Percentiles rank a stretch among this genome's conserved stretches.
Evolutionary conservation across 2,113 vertebrate genomes (phyloP).

Genomic region (Pachypanchax playfairii): DNA sequence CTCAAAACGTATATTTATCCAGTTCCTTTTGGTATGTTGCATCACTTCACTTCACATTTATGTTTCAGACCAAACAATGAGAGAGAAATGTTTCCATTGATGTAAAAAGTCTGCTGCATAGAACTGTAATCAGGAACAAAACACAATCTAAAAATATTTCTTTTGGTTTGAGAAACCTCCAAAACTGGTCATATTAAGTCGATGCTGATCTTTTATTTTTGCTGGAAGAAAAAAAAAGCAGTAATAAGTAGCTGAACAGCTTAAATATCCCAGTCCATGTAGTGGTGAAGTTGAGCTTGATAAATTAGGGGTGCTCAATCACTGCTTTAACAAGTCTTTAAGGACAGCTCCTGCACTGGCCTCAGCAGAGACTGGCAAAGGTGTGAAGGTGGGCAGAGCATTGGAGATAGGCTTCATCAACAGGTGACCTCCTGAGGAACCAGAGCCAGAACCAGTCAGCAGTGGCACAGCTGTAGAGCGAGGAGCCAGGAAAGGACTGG

Average conservation of each 20-base stretch:
- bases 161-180: background rate
- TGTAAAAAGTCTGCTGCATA: conserved; percentile 61
- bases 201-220: conserved; percentile 12
- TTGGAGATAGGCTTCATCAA: conserved; percentile 96
- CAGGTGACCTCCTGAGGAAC: conserved; percentile 82
- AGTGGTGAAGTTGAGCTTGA: conserved; percentile 25
- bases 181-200: background rate
- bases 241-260: conserved; percentile 20
- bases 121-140: conserved; percentile 25
- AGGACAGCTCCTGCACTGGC: conserved; percentile 89
- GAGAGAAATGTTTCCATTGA: conserved; percentile 3
- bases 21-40: background rate
- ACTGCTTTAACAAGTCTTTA: conserved; percentile 94
- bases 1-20: background rate
- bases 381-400: conserved; percentile 91
- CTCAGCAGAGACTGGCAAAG: conserved; percentile 90
- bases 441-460: conserved; percentile 66
- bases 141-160: background rate
- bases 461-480: conserved; percentile 94
- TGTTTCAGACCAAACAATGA: background rate
- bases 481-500: conserved; percentile 90
- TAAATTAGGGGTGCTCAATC: conserved; percentile 51
- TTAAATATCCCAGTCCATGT: conserved; percentile 31
- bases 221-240: conserved; percentile 22
- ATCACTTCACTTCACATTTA: background rate